Percentiles rank a stretch among this genome's conserved stretches.
Evolutionary conservation across 1,140 invertebrate species (phyloP).

Genomic region (Saccostrea cuccullata): DNA sequence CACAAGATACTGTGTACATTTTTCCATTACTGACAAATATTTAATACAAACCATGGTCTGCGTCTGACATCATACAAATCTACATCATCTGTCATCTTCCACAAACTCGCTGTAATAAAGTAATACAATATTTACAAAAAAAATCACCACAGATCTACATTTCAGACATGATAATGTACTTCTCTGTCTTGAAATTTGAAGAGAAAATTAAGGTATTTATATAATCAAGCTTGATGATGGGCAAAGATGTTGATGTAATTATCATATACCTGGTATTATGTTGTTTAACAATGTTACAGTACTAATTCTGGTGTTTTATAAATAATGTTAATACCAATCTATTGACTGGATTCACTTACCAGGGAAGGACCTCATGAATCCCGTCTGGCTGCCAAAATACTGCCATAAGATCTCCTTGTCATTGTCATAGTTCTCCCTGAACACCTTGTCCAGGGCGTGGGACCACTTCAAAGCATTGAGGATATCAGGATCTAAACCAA

Average conservation of each 20-base stretch:
- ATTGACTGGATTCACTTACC: conserved; percentile 80
- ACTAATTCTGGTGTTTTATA: too few species aligned
- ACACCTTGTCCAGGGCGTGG: conserved; percentile 89
- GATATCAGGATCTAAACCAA: conserved; percentile 73
- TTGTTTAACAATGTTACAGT: too few species aligned
- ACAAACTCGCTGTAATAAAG: conserved; percentile 66
- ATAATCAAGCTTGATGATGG: too few species aligned
- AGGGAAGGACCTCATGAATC: conserved; percentile 94
- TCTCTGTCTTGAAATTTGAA: neutral
- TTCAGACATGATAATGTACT: neutral
- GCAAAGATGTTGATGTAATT: too few species aligned
- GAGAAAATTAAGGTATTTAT: neutral
- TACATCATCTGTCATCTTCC: conserved; percentile 65
- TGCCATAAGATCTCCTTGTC: conserved; percentile 96
- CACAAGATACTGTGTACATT: neutral
- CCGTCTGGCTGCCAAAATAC: conserved; percentile 95
- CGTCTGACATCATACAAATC: conserved; percentile 81
- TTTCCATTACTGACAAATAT: neutral
- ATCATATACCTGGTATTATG: too few species aligned
- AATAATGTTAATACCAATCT: too few species aligned
- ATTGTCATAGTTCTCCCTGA: conserved; percentile 89
- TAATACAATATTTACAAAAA: neutral
- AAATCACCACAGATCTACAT: neutral
- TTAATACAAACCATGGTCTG: conserved; percentile 78
- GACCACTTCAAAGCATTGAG: conserved; percentile 91